Evolutionary conservation across 2,797 vertebrate species (phyloP).

Genomic region (Scarus forsteni): DNA sequence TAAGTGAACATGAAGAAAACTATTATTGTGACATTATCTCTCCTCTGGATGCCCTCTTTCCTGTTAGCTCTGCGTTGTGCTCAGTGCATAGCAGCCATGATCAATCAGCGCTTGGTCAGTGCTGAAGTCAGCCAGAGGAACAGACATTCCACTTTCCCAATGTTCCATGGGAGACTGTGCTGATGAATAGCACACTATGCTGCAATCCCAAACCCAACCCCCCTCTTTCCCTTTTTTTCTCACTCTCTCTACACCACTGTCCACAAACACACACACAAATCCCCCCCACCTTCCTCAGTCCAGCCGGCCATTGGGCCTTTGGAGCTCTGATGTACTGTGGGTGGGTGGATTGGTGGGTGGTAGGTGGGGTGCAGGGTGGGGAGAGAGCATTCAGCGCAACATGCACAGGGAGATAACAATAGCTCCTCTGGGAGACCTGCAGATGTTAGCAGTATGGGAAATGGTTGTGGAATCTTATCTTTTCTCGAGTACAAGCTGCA

Average conservation of each 20-base stretch:
- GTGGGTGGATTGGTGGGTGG: conserved; percentile 71
- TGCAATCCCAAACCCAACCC: conserved; percentile 69
- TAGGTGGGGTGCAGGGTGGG: conserved; percentile 69
- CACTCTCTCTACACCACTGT: conserved; percentile 72
- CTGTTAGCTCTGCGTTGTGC: conserved; percentile 53
- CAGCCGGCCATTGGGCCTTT: conserved; percentile 77
- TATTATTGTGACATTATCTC: conserved; percentile 14
- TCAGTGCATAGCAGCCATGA: conserved; percentile 65
- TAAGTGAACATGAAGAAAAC: conserved; percentile 10
- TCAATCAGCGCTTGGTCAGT: conserved; percentile 74
- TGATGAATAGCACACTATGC: conserved; percentile 84
- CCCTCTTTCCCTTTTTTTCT: conserved; percentile 48
- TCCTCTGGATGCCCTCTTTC: conserved; percentile 44
- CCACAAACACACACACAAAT: conserved; percentile 52
- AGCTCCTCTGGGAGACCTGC: conserved; percentile 85
- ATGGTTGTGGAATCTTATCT: conserved; percentile 68
- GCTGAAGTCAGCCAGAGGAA: conserved; percentile 81
- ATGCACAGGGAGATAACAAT: conserved; percentile 82
- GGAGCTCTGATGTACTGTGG: conserved; percentile 79
- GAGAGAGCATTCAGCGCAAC: conserved; percentile 82
- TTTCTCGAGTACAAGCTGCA: conserved; percentile 50
- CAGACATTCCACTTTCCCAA: conserved; percentile 84
- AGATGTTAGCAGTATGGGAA: conserved; percentile 77
- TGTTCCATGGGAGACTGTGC: conserved; percentile 85
- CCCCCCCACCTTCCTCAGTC: conserved; percentile 52